Evolutionary conservation across 2,888 invertebrate genomes (phyloP).

Genomic region (Blastobasis lacticolella): DNA sequence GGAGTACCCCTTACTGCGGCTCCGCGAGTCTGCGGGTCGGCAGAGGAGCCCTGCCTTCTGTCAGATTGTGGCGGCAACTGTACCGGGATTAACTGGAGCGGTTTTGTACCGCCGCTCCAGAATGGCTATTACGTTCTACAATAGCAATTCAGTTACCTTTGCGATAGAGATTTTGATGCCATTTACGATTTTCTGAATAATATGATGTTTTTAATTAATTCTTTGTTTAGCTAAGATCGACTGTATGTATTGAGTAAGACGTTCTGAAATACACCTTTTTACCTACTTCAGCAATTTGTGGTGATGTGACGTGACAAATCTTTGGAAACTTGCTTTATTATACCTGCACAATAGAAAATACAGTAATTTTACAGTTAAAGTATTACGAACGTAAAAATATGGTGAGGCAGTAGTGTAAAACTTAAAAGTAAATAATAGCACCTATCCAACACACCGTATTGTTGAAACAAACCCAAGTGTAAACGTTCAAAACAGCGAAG

Average conservation of each 20-base stretch:
- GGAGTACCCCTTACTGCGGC: not conserved
- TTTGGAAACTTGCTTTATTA: not conserved
- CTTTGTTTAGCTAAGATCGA: no score
- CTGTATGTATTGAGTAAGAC: no score
- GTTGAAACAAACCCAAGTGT: no score
- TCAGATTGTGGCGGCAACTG: slow-evolving; percentile 50
- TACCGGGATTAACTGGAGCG: slow-evolving; percentile 44
- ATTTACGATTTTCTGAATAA: no score
- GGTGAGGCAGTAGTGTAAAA: no score
- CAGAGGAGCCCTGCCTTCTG: slow-evolving; percentile 35
- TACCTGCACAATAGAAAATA: no score
- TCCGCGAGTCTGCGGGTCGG: not conserved
- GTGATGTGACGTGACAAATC: not conserved
- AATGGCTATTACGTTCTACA: not conserved
- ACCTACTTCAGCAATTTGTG: not conserved
- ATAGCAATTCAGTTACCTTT: not conserved
- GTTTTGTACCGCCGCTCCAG: slow-evolving; percentile 17
- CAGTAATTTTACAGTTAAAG: no score
- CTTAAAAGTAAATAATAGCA: no score
- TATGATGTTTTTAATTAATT: no score
- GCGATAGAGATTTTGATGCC: not conserved
- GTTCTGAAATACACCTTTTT: not conserved
- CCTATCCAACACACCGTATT: no score
- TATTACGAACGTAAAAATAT: no score
- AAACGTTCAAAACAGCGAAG: no score